phyloP scores from a whole-genome alignment of 2,113 vertebrate species.

The Nettapus auritus region DNA sequence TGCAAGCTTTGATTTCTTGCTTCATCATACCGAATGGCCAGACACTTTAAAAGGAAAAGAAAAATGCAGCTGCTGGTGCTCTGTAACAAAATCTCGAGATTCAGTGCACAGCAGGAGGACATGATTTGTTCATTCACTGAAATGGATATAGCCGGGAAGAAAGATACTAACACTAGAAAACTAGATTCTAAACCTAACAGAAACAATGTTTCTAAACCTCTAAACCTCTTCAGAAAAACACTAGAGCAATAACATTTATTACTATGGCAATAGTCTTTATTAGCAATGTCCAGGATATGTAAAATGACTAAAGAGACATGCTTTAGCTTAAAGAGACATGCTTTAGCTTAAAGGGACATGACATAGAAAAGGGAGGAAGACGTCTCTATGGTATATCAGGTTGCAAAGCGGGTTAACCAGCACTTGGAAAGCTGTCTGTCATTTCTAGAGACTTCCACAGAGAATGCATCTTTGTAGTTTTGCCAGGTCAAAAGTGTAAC shows the following conservation, averaged over 20 bases:
- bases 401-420: neutral
- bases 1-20: neutral
- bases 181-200: neutral
- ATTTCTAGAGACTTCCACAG: neutral
- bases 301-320: neutral
- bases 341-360: neutral
- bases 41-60: neutral
- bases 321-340: neutral
- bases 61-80: neutral
- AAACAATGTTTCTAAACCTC: neutral
- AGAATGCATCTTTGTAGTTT: neutral
- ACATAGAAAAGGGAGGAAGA: neutral
- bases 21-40: neutral
- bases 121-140: neutral
- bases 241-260: neutral
- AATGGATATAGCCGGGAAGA: neutral
- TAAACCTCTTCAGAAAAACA: neutral
- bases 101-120: neutral
- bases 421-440: neutral
- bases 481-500: neutral
- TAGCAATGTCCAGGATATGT: neutral
- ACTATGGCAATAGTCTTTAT: neutral
- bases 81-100: neutral
- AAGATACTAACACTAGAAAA: neutral
- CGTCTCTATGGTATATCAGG: neutral